Base-by-base conservation (phyloP, 2,797 vertebrate species). In the Silurus lanzhouensis region DNA sequence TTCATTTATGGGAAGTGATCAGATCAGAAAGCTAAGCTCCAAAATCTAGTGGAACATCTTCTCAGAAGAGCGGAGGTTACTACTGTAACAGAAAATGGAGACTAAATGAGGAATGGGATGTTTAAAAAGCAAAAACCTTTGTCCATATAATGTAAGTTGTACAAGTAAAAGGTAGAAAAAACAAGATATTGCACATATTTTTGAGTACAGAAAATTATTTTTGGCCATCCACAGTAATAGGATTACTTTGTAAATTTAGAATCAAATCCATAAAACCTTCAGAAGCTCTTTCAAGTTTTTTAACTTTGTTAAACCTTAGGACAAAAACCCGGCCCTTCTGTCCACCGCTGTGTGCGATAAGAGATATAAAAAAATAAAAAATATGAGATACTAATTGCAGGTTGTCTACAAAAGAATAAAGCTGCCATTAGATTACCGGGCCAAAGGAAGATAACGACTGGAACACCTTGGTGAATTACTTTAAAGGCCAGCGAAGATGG, bases 321-420 rank as follows among this genome's bases (percentile, higher is more conserved):
- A 52, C 6, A 52, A 52, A 52, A 52, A 83, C 55, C 27, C 67
- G 78, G 46, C 72, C 22, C 38, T 52, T 27, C 27, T 48, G 55
- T 79, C 55, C 76, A 38, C 5, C 0, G 83, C 38, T 71, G 82
- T 76, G 81, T 81, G 82, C 79, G 90, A 91, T 89, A 90, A 88
- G 83, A 86, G 82, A 38, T 67, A 89, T 76, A 66, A 12, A 31
- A 2, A 68, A 31, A 31, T 3, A 27, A 68, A 14, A 68, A 68
- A 38, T 88, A 89, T 91, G 85, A 91, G 85, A 88, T 86, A 70
- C 84, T 89, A 90, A 91, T 90, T 89, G 88, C 85, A 91, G 85
- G 85, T 88, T 87, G 64, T 84, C 85, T 85, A 52, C 83, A 88
- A 86, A 85, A 82, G 71, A 84, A 87, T 87, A 81, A 84, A 81